Percentiles rank a stretch among this genome's conserved stretches.
These are phyloP conservation scores for Drosophila mojavensis DNA, from an alignment of 1,140 invertebrate genomes.

Conservation along the genomic window DNA sequence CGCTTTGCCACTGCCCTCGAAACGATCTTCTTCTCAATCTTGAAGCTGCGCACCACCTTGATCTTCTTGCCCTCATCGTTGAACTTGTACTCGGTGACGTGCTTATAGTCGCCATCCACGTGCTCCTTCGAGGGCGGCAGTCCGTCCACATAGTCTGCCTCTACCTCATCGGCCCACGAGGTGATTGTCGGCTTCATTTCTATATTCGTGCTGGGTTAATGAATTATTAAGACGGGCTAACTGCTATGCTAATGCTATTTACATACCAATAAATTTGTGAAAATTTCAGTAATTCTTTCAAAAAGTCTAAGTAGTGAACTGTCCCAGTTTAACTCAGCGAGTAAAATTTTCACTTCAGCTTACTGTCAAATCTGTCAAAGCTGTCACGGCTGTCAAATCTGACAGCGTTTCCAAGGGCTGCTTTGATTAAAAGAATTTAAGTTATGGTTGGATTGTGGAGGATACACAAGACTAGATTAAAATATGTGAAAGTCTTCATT, in stretches of 20 bases:
- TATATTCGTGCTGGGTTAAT: neutral
- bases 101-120: constrained; percentile 94
- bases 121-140: constrained; percentile 92
- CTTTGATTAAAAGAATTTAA: neutral
- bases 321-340: neutral
- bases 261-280: neutral
- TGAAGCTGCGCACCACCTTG: constrained; percentile 94
- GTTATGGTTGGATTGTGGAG: no score
- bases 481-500: no score
- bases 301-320: neutral
- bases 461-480: no score
- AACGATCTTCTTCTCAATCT: constrained; percentile 95
- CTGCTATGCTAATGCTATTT: neutral
- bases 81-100: constrained; percentile 95
- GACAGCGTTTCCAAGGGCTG: neutral
- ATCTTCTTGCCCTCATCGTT: constrained; percentile 95
- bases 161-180: constrained; percentile 96
- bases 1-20: constrained; percentile 95
- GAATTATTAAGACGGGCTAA: neutral
- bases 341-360: neutral
- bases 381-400: no score
- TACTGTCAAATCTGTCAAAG: neutral
- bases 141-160: constrained; percentile 90
- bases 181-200: constrained; percentile 88
- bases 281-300: neutral